phyloP scores from a whole-genome alignment of 2,888 invertebrate genomes.

The Calameuta idolon region DNA sequence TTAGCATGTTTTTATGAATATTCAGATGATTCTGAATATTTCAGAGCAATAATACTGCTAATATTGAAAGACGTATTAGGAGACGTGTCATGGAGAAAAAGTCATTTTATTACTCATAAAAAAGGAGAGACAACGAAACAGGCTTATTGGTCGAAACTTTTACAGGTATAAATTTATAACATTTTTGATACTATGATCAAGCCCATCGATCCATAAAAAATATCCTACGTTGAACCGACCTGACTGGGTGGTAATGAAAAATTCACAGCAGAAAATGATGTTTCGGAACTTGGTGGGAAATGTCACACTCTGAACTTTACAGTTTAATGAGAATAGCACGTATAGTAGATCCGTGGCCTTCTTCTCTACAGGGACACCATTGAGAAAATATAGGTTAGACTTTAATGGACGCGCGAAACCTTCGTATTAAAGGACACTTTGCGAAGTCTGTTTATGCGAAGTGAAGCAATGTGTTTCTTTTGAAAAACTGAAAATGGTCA shows the following conservation, averaged over 20 bases:
- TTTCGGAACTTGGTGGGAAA: conserved; percentile 22
- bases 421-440: background rate
- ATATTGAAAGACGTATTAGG: background rate
- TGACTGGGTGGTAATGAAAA: background rate
- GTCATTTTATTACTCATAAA: background rate
- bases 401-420: background rate
- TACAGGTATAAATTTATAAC: too few relatives aligned
- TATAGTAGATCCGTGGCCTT: background rate
- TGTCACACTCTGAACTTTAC: conserved; percentile 46
- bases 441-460: background rate
- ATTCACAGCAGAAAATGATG: background rate
- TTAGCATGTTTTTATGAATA: background rate
- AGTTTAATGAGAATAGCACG: background rate
- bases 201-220: background rate
- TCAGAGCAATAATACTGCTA: background rate
- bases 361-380: background rate
- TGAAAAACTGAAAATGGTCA: background rate
- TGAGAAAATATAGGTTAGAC: conserved; percentile 2
- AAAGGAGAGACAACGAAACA: background rate
- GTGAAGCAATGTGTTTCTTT: background rate
- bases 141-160: background rate
- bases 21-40: background rate
- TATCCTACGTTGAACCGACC: background rate
- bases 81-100: background rate
- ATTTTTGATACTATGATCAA: background rate